Evolutionary conservation across 2,113 vertebrate genomes (phyloP).

Genomic region (Struthidea cinerea): DNA sequence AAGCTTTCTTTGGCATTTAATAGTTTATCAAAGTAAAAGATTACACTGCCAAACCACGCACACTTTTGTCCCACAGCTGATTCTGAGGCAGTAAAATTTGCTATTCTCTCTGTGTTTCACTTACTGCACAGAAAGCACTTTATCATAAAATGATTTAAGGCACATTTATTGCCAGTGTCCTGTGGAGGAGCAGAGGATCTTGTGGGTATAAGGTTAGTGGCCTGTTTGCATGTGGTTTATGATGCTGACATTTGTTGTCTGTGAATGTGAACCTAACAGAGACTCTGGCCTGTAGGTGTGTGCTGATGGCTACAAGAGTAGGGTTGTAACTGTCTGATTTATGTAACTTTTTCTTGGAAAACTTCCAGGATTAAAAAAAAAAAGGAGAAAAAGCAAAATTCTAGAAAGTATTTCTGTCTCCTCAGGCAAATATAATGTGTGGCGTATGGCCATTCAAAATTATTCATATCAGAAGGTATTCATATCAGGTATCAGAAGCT

Average conservation of each 20-base stretch:
- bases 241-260: neutral
- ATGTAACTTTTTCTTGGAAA: neutral
- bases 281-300: neutral
- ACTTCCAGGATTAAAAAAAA: neutral
- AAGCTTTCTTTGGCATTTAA: constrained; percentile 29
- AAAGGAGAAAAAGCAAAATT: neutral
- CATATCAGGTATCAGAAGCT: neutral
- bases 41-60: neutral
- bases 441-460: neutral
- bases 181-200: neutral
- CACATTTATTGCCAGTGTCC: neutral
- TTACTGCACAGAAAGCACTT: neutral
- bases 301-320: neutral
- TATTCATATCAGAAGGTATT: neutral
- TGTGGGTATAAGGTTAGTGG: neutral
- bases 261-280: neutral
- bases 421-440: neutral
- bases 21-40: neutral
- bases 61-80: neutral
- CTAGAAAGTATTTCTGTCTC: neutral
- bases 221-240: neutral
- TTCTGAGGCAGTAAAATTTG: neutral
- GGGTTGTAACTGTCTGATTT: neutral
- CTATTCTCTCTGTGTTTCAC: neutral
- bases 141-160: neutral